Evolutionary conservation across 2,888 invertebrate species (phyloP), one percentile per base, ranked within the genome.

Genomic region (Sturmia bella): DNA sequence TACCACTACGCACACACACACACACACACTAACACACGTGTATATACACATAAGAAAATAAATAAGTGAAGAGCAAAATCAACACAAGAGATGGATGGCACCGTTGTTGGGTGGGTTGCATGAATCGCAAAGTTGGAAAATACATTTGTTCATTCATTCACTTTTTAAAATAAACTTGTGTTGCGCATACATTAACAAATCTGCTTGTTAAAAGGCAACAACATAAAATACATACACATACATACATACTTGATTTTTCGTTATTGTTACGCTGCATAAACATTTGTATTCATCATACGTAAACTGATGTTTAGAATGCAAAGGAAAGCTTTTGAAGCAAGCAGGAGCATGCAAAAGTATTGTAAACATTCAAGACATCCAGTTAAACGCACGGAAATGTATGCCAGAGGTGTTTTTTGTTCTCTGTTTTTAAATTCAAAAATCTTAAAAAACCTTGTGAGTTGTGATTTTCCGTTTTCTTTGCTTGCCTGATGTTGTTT

Each of bases 1-100:
- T 87, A 87, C 86, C 86, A 83, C 85, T 84, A 69, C 48, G 56
- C 59, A 57, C 41, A n/a, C 54, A 54, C 41, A 59, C 37, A 17
- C 37, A 57, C 17, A 41, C n/a, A 52, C 15, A 54, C 7, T n/a
- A 3, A 7, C 32, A 32, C 32, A 32, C 32, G 9, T 9, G 9
- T 7, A 3, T 9, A 32, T 32, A 7, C 9, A 32, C 3, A 32
- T 3, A 2, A 32, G 1, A 45, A 15, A 27, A 63, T 15, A 32
- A 63, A 32, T 17, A 12, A 45, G n/a, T 39, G n/a, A 6, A 17
- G 59, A 32, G 17, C 32, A 32, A 64, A 59, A 45, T 32, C 32
- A 32, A 32, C 32, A 32, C 32, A 32, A 27, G 3, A 27, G 6
- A 27, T 27, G 27, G 27, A 3, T 32, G 32, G 32, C 4, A 32